Evolutionary conservation across 1,140 invertebrate genomes (phyloP).

Genomic region (Bombus sibiricus): DNA sequence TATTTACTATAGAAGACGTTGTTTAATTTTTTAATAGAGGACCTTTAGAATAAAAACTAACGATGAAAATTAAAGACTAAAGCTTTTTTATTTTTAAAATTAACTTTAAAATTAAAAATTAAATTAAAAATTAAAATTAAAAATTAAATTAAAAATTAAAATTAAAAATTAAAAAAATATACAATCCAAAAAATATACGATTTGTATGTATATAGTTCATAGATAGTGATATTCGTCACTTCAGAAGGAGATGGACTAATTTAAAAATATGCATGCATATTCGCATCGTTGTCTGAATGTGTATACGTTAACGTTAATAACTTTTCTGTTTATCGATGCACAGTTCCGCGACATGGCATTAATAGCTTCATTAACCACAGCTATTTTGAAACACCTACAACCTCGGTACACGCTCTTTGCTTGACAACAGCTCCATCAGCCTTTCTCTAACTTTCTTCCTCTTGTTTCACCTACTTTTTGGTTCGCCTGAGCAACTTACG

Average conservation of each 20-base stretch:
- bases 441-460: constrained; percentile 36
- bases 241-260: too few species aligned
- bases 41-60: too few species aligned
- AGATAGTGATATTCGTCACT: too few species aligned
- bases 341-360: constrained; percentile 11
- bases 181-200: too few species aligned
- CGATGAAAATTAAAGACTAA: too few species aligned
- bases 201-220: too few species aligned
- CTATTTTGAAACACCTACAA: constrained; percentile 10
- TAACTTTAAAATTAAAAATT: too few species aligned
- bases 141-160: too few species aligned
- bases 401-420: neutral
- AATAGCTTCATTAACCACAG: constrained; percentile 64
- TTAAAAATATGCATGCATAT: too few species aligned
- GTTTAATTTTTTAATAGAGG: neutral
- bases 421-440: constrained; percentile 23
- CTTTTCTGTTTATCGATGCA: constrained; percentile 48
- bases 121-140: too few species aligned
- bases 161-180: too few species aligned
- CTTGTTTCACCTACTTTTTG: constrained; percentile 38
- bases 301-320: constrained; percentile 62
- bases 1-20: neutral
- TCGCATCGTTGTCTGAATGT: neutral
- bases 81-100: too few species aligned
- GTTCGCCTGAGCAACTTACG: neutral